Evolutionary conservation across 2,113 vertebrate genomes (phyloP), one percentile per base, ranked within the genome.

Genomic region (Cathartes aura): DNA sequence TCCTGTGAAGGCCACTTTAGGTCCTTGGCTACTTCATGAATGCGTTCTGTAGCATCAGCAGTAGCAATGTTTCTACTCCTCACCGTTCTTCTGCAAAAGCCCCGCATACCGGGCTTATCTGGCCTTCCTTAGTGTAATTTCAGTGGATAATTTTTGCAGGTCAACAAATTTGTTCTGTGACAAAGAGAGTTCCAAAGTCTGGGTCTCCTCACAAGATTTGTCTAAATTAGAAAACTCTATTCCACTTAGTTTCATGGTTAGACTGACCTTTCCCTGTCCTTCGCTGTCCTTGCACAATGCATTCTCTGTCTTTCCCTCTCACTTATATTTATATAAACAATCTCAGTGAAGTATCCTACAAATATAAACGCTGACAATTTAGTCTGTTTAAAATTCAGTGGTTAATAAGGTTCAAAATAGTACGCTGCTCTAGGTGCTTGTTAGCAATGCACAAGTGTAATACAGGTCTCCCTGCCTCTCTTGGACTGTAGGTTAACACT

Each of bases 301-400:
- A 32, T 85, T 80, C 22, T 29, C 27, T 56, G 8, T 68, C 43
- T 85, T 87, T 82, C 59, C 11, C 47, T 84, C 55, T 92, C 30
- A 32, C 45, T 94, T 70, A 36, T 29, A 58, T 90, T 82, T 88
- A 36, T 81, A 72, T 56, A 93, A 92, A 90, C 68, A 64, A 15
- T 52, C 40, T 56, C 40, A 42, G 24, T 67, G 60, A 87, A 83
- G 43, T 52, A 89, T 75, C 36, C 56, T 55, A 64, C 76, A 85
- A 91, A 79, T 68, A 82, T 50, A 96, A 94, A 94, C 3, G 4
- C 30, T 48, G 72, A 42, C 19, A 92, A 91, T 87, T 91, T 97
- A 52, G 6, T 89, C 86, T 92, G 21, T 43, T 95, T 94, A 94
- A 92, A 95, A 96, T 96, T 97, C 95, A 56, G 80, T 84, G 75